These are phyloP conservation scores for Grantiella picta DNA, from an alignment of 2,113 vertebrate genomes.

Conservation along the genomic window DNA sequence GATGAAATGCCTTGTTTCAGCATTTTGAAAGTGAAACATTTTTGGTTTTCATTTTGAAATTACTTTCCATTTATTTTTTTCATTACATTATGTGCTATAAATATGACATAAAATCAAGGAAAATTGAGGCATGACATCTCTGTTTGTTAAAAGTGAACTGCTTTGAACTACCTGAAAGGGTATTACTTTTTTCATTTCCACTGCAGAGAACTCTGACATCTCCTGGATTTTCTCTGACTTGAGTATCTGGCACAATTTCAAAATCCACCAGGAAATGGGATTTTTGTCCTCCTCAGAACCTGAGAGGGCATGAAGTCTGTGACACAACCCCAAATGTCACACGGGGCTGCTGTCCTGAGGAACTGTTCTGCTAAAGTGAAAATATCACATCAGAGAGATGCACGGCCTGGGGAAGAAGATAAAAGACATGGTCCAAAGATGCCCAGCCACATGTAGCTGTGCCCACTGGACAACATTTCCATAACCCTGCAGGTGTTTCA, in stretches of 20 bases:
- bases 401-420: neutral
- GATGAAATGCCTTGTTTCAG: slow-evolving; percentile 23
- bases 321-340: neutral
- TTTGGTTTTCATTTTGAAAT: slow-evolving; percentile 48
- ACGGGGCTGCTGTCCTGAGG: neutral
- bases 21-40: slow-evolving; percentile 38
- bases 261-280: neutral
- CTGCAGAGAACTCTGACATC: neutral
- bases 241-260: neutral
- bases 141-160: slow-evolving; percentile 5
- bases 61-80: slow-evolving; percentile 49
- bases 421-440: neutral
- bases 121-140: slow-evolving; percentile 34
- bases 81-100: slow-evolving; percentile 29
- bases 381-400: neutral
- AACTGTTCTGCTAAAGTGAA: neutral
- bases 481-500: neutral
- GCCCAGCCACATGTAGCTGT: neutral
- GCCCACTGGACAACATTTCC: neutral
- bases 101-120: slow-evolving; percentile 47
- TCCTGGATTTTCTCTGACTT: neutral
- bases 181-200: neutral
- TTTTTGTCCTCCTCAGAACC: neutral
- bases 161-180: slow-evolving; percentile 31
- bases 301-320: neutral